Evolutionary conservation across 1,140 invertebrate species (phyloP).

Genomic region (Drosophila azteca): DNA sequence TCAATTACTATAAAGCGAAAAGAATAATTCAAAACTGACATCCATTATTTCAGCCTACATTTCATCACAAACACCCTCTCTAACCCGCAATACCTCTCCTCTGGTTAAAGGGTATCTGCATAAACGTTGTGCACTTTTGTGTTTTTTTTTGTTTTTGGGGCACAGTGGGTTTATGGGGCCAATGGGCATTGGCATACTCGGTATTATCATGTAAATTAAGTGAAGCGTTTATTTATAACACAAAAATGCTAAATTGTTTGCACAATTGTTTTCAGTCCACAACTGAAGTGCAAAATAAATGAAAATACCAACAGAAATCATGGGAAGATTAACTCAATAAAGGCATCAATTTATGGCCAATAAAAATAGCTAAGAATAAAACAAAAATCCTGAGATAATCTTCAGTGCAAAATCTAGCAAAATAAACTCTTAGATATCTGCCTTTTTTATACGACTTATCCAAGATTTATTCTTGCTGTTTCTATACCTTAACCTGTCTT

Average conservation of each 20-base stretch:
- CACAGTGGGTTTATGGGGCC: constrained; percentile 20
- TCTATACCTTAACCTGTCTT: too few relatives aligned
- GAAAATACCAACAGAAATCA: background rate
- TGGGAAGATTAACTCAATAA: too few relatives aligned
- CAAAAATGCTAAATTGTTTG: constrained; percentile 56
- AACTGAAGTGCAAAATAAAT: background rate
- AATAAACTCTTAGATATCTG: too few relatives aligned
- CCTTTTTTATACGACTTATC: background rate
- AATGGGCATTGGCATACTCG: constrained; percentile 38
- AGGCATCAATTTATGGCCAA: constrained; percentile 1
- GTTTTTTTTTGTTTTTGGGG: background rate
- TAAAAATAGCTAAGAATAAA: constrained; percentile 3
- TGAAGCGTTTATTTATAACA: constrained; percentile 59
- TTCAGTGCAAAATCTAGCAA: background rate
- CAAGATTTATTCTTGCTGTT: background rate
- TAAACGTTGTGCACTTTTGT: background rate
- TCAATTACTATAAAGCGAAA: too few relatives aligned
- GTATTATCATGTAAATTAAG: constrained; percentile 63
- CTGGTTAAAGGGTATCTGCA: too few relatives aligned
- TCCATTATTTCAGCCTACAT: too few relatives aligned
- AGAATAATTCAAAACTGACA: too few relatives aligned
- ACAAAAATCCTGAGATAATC: constrained; percentile 13
- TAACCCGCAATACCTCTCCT: too few relatives aligned
- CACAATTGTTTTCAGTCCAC: constrained; percentile 21
- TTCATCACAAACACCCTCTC: too few relatives aligned